Evolutionary conservation across 2,797 vertebrate genomes (phyloP).

Genomic region (Sorex maritimensis): DNA sequence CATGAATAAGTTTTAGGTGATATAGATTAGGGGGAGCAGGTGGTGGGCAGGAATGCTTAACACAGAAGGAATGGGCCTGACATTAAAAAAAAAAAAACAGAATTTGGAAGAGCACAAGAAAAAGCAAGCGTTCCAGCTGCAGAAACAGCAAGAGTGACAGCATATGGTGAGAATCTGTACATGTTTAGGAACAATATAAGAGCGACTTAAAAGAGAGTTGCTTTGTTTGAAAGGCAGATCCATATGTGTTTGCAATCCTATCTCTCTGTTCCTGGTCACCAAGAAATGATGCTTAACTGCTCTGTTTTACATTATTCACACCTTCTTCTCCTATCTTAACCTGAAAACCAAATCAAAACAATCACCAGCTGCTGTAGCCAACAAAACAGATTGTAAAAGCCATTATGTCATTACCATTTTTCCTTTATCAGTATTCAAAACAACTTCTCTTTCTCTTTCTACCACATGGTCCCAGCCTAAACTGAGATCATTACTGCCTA

Average conservation of each 20-base stretch:
- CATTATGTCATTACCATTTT: slow-evolving; percentile 62
- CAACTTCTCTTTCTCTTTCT: slow-evolving; percentile 59
- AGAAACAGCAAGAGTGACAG: background rate
- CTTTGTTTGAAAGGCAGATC: slow-evolving; percentile 29
- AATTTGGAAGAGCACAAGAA: slow-evolving; percentile 28
- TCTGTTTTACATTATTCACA: slow-evolving; percentile 67
- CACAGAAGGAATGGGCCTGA: background rate
- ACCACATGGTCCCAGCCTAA: slow-evolving; percentile 51
- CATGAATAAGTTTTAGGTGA: slow-evolving; percentile 38
- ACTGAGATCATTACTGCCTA: slow-evolving; percentile 52
- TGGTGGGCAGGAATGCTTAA: background rate
- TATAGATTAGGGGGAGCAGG: background rate
- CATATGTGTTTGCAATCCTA: background rate
- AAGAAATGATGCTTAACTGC: slow-evolving; percentile 39
- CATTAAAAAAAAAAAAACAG: background rate
- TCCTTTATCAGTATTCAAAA: slow-evolving; percentile 72
- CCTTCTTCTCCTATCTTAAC: slow-evolving; percentile 51
- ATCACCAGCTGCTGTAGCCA: slow-evolving; percentile 71
- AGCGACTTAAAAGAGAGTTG: background rate
- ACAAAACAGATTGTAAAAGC: slow-evolving; percentile 79
- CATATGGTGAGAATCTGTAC: background rate
- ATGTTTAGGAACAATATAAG: slow-evolving; percentile 14
- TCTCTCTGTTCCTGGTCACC: slow-evolving; percentile 46
- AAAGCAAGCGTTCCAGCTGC: slow-evolving; percentile 28
- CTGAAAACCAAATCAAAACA: slow-evolving; percentile 72